Base-by-base conservation (phyloP, 2,888 invertebrate genomes). In the Anodontia alba region DNA sequence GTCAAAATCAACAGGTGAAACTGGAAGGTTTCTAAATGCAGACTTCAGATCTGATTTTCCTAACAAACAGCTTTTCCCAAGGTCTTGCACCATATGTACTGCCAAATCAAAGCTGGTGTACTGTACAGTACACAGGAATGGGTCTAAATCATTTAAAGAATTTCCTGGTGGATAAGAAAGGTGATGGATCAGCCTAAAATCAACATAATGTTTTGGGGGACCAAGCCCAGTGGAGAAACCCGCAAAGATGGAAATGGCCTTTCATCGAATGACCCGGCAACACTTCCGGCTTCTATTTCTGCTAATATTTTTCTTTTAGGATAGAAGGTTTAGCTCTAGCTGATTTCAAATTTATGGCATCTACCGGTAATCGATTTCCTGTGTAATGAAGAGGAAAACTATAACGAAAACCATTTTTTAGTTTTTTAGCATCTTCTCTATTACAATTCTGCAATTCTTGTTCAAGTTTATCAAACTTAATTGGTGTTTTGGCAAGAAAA, bases 221-320 rank as follows among this genome's bases (percentile, higher is more conserved):
- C 69, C 17, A 73, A 23, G 12, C 75, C 76, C 10, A 80, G 49
- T 36, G 80, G 80, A 12, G 74, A 79, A 23, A 79, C 36, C 43
- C 69, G 42, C 8, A 74, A 38, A 31, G 38, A 69, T 20, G 57
- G 38, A 23, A 62, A 42, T 0, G 69, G 73, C 42, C 29, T 23
- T 8, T 54, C 26, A 20, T 43, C 29, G 72, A 76, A 73, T 20
- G 77, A 68, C 23, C 77, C 77, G 12, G 67, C 67, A 0, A 78
- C 62, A 31, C 77, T 12, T 17, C 78, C 78, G 1, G 23, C 38
- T n/a, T 42, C 17, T 20, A 78, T 78, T 43, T 78, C 62, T 38
- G 46, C 54, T 23, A 12, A n/a, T 38, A 67, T 67, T 73, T 68
- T 38, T 73, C 73, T 23, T 7, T 66, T 54, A 69, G n/a, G 10